These are phyloP conservation scores for Penaeus japonicus DNA, from an alignment of 1,140 invertebrate species.

Conservation along the genomic window DNA sequence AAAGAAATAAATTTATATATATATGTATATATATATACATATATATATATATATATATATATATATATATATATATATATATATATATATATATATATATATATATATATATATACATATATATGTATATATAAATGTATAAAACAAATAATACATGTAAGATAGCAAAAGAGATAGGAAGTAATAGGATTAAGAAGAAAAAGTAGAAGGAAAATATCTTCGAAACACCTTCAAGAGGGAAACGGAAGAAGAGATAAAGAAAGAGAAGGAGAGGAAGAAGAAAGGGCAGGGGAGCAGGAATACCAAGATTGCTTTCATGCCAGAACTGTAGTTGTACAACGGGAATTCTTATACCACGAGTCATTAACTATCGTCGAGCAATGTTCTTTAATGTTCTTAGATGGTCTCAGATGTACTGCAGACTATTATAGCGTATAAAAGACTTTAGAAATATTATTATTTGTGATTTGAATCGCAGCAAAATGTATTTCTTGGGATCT, in stretches of 20 bases:
- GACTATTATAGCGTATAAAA: no score
- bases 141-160: neutral
- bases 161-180: neutral
- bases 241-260: neutral
- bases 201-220: neutral
- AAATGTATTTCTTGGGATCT: no score
- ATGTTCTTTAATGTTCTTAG: no score
- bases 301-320: no score
- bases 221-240: neutral
- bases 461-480: no score
- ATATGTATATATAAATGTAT: neutral
- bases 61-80: slow-evolving; percentile 1
- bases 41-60: neutral
- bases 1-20: neutral
- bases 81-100: neutral
- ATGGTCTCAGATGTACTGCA: no score
- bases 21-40: neutral
- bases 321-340: no score
- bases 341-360: no score
- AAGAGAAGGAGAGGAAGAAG: neutral
- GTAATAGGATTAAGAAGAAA: neutral
- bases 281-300: no score
- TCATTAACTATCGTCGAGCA: no score
- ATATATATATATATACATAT: neutral
- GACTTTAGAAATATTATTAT: no score